Evolutionary conservation across 1,140 invertebrate genomes (phyloP).

Genomic region (Trichonephila inaurata): DNA sequence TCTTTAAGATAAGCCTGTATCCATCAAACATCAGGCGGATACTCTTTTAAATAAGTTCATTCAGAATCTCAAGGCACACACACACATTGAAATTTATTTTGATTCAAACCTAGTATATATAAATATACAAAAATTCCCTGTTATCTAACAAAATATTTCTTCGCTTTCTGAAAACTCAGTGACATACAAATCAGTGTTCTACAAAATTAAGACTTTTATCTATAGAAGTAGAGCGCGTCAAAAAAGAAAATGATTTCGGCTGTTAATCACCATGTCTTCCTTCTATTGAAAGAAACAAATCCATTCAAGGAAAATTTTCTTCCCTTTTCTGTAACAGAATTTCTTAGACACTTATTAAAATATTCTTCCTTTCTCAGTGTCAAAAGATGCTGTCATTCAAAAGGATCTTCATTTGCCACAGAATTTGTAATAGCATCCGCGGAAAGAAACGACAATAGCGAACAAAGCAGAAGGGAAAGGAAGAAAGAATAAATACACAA

Average conservation of each 20-base stretch:
- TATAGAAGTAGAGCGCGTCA: not conserved
- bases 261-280: slow-evolving; percentile 26
- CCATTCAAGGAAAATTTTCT: not conserved
- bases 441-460: not conserved
- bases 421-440: slow-evolving; percentile 8
- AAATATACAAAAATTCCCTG: no score
- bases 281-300: not conserved
- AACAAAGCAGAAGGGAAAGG: not conserved
- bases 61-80: no score
- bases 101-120: no score
- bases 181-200: not conserved
- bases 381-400: slow-evolving; percentile 10
- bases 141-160: not conserved
- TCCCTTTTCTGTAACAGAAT: not conserved
- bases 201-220: slow-evolving; percentile 7
- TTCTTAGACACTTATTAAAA: slow-evolving; percentile 33
- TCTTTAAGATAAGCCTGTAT: no score
- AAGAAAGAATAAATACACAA: not conserved
- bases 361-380: not conserved
- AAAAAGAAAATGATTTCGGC: not conserved
- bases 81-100: no score
- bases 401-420: not conserved
- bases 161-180: slow-evolving; percentile 11
- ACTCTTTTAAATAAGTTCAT: no score
- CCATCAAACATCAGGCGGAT: no score